Evolutionary conservation across 1,140 invertebrate genomes (phyloP), one percentile per base, ranked within the genome.

Genomic region (Macrocentrus cingulum): DNA sequence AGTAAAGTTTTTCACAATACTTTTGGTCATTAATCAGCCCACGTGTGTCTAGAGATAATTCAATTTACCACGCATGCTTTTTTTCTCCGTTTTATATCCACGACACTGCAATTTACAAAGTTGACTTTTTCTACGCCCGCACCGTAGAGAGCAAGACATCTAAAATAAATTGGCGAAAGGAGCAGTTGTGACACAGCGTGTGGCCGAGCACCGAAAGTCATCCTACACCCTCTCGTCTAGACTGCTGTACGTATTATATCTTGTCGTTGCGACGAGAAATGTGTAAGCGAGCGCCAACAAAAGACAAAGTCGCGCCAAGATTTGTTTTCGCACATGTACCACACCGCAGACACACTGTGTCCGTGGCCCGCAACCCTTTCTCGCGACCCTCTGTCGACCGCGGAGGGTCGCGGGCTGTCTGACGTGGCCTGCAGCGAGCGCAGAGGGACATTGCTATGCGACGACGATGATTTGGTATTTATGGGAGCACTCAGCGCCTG

Each of bases 391-490:
- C n/a, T n/a, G n/a, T n/a, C n/a, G n/a, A n/a, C n/a, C n/a, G n/a
- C n/a, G n/a, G n/a, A n/a, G n/a, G n/a, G n/a, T n/a, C n/a, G n/a
- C n/a, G n/a, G n/a, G n/a, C n/a, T n/a, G n/a, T n/a, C n/a, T n/a
- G n/a, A n/a, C n/a, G n/a, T n/a, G n/a, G n/a, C n/a, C 22, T 22
- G 48, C 19, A 23, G 23, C 20, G 20, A 53, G 48, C 59, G 59
- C 61, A 51, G 59, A 60, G 60, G 55, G 59, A 51, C 16, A 23
- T 45, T 63, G 58, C 60, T 42, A n/a, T n/a, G n/a, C n/a, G n/a
- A n/a, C n/a, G 32, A 64, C 63, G 64, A 69, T 66, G 67, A 71
- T 71, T 60, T 63, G 63, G 60, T 71, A 70, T 70, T 70, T 70
- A 70, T 70, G 69, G 67, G 66, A 69, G 69, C 69, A 71, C 69